phyloP scores from a whole-genome alignment of 2,113 vertebrate genomes.

The Gavia stellata region DNA sequence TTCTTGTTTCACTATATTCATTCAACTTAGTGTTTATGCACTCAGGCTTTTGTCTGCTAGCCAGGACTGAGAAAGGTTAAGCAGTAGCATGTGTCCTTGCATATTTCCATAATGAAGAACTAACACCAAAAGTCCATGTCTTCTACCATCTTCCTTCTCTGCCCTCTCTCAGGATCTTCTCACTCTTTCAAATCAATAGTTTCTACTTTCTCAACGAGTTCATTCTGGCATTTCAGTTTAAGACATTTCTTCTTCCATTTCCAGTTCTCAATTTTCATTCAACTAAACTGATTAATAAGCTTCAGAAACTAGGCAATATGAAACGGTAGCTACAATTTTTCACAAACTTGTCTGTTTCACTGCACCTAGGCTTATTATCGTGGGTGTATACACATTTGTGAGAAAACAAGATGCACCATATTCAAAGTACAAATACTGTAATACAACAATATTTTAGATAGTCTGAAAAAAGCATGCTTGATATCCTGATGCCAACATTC shows the following conservation, averaged over 20 bases:
- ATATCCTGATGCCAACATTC: neutral
- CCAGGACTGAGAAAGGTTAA: neutral
- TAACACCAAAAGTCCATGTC: neutral
- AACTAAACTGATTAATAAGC: neutral
- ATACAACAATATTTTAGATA: neutral
- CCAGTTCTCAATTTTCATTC: neutral
- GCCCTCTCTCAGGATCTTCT: neutral
- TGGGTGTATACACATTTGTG: neutral
- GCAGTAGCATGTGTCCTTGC: neutral
- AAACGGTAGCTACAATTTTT: neutral
- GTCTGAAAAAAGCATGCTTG: neutral
- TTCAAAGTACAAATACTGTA: neutral
- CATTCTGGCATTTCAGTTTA: neutral
- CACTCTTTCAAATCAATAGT: neutral
- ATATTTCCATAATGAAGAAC: neutral
- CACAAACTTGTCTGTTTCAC: neutral
- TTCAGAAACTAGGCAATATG: neutral
- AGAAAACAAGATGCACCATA: neutral
- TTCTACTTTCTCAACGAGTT: neutral
- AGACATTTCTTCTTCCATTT: neutral
- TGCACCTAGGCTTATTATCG: neutral
- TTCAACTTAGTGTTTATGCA: neutral
- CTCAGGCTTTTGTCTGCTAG: neutral
- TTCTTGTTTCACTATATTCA: neutral
- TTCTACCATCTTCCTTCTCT: neutral